Percentiles rank a stretch among this genome's conserved stretches.
Evolutionary conservation across 2,888 invertebrate species (phyloP).

Genomic region (Tribolium freemani): DNA sequence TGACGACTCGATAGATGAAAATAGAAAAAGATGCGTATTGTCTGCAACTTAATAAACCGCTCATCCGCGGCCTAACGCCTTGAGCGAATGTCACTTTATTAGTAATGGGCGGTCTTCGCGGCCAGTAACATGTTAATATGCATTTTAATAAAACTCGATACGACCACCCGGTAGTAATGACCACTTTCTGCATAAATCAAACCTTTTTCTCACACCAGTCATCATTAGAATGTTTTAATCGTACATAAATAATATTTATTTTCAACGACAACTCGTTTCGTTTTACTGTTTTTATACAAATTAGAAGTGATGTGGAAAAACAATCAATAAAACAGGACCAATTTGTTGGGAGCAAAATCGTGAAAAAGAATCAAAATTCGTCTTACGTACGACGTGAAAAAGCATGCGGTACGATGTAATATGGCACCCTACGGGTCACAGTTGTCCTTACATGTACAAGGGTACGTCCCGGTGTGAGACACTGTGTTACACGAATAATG

Average conservation of each 20-base stretch:
- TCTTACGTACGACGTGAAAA: conserved; percentile 47
- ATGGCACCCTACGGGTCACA: conserved; percentile 56
- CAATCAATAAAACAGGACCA: too few species aligned
- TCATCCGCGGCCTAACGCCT: conserved; percentile 52
- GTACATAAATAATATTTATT: conserved; percentile 52
- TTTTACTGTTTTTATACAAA: not conserved
- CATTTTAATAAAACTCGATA: conserved; percentile 67
- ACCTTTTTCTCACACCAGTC: conserved; percentile 66
- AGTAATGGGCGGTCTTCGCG: conserved; percentile 66
- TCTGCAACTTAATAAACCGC: conserved; percentile 41
- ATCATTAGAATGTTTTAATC: conserved; percentile 61
- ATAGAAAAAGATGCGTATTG: conserved; percentile 25
- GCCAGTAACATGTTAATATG: conserved; percentile 68
- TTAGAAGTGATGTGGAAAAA: too few species aligned
- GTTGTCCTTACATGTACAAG: conserved; percentile 56
- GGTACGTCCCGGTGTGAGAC: conserved; percentile 59
- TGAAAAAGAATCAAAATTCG: conserved; percentile 49
- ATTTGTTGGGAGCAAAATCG: too few species aligned
- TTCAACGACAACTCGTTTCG: conserved; percentile 31
- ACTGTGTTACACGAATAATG: conserved; percentile 61
- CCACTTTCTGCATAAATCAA: conserved; percentile 67
- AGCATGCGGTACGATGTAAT: conserved; percentile 51
- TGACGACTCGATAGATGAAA: conserved; percentile 6
- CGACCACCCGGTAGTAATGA: conserved; percentile 68
- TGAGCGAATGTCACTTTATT: conserved; percentile 67